These are phyloP conservation scores for Caprella mutica DNA, from an alignment of 2,888 invertebrate genomes.

Conservation along the genomic window DNA sequence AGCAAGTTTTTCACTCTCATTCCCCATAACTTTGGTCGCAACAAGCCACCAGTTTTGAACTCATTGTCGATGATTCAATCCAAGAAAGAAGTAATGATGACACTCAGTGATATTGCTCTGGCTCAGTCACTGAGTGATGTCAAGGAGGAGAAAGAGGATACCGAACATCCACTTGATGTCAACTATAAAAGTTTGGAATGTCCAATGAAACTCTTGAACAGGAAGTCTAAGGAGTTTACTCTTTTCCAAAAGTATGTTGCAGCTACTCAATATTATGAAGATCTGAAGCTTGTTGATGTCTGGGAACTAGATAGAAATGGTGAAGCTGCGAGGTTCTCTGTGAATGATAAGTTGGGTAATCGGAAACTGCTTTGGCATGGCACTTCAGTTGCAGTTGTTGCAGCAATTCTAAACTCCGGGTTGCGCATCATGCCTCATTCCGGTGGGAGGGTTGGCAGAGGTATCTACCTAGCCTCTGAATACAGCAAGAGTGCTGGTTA, in stretches of 20 bases:
- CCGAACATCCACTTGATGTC: too few relatives aligned
- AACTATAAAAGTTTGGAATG: too few relatives aligned
- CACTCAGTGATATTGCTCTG: constrained; percentile 43
- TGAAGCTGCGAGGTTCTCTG: constrained; percentile 16
- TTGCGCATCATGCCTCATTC: constrained; percentile 45
- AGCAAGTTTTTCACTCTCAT: constrained; percentile 43
- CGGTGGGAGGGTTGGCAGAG: constrained; percentile 43
- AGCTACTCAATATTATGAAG: too few relatives aligned
- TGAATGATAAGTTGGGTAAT: constrained; percentile 39
- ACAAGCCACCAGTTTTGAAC: constrained; percentile 39
- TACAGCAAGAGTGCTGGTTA: constrained; percentile 42
- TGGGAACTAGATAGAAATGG: constrained; percentile 18
- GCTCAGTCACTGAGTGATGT: constrained; percentile 40
- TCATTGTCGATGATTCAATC: constrained; percentile 38
- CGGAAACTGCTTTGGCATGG: constrained; percentile 44
- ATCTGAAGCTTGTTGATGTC: constrained; percentile 15
- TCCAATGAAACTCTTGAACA: too few relatives aligned
- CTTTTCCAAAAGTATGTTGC: too few relatives aligned
- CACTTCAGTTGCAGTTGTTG: constrained; percentile 44
- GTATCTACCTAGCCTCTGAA: constrained; percentile 45
- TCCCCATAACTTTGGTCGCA: constrained; percentile 43
- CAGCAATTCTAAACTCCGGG: constrained; percentile 43
- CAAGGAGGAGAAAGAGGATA: too few relatives aligned
- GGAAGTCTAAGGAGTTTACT: too few relatives aligned
- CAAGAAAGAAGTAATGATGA: constrained; percentile 43